Percentiles rank a stretch among this genome's conserved stretches.
These are phyloP conservation scores for Thyatira batis DNA, from an alignment of 2,888 invertebrate genomes.

Conservation along the genomic window DNA sequence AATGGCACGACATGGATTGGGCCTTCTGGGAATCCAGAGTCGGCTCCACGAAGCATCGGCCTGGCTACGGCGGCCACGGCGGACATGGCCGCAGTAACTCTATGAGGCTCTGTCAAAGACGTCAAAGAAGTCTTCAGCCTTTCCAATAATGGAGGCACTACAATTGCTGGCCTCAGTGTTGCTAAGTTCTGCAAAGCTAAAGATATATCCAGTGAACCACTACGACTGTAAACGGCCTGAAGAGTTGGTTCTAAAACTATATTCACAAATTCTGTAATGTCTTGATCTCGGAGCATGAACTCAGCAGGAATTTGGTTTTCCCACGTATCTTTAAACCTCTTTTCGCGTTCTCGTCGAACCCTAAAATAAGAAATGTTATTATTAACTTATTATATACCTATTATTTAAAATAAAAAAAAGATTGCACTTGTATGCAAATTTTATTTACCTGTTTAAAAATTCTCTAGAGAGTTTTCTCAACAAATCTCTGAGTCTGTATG, in stretches of 20 bases:
- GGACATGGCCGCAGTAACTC: slow-evolving; percentile 87
- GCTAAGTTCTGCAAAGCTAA: slow-evolving; percentile 89
- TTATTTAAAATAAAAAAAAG: too few relatives aligned
- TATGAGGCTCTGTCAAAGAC: slow-evolving; percentile 94
- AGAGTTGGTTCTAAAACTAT: slow-evolving; percentile 88
- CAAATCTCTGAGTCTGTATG: slow-evolving; percentile 84
- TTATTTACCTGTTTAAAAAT: slow-evolving; percentile 82
- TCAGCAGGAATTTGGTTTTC: slow-evolving; percentile 85
- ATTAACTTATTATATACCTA: too few relatives aligned
- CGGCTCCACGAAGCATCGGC: slow-evolving; percentile 81
- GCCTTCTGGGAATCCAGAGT: slow-evolving; percentile 86
- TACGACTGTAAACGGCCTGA: slow-evolving; percentile 90
- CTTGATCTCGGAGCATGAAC: slow-evolving; percentile 88
- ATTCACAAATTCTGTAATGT: slow-evolving; percentile 91
- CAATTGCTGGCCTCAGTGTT: slow-evolving; percentile 89
- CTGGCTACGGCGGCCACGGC: slow-evolving; percentile 87
- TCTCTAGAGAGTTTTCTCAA: slow-evolving; percentile 86
- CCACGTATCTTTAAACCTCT: slow-evolving; percentile 84
- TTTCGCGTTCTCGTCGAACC: slow-evolving; percentile 85
- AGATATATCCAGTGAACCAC: slow-evolving; percentile 84
- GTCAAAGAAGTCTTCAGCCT: slow-evolving; percentile 90
- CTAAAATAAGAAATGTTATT: slow-evolving; percentile 63
- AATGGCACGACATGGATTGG: slow-evolving; percentile 91
- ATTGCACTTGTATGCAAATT: slow-evolving; percentile 3
- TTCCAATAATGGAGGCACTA: slow-evolving; percentile 92